Evolutionary conservation across 2,888 invertebrate species (phyloP), one percentile per base, ranked within the genome.

Genomic region (Spisula subtruncata): DNA sequence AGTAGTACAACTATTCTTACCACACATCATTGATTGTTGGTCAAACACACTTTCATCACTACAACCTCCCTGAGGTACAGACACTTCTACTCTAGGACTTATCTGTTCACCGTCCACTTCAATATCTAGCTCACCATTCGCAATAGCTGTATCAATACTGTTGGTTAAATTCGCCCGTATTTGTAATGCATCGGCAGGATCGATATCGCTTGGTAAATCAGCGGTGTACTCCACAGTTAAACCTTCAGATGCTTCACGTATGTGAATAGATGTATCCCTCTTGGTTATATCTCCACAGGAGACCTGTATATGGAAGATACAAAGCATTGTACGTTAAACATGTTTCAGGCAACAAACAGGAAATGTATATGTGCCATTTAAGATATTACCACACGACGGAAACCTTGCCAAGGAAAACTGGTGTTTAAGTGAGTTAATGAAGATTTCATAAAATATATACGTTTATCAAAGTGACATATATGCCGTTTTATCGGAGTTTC

Each of bases 1-100:
- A 0, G 60, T 46, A 51, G 12, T 16, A 51, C 51, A 51, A 51
- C 5, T 14, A 51, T 29, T n/a, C 60, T 85, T 86, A 86, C 86
- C 86, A 46, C 86, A 86, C 29, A 80, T 56, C 14, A 81, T 10
- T 18, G 81, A 80, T 46, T n/a, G 54, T 80, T 60, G 35, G 25
- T 86, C 41, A 41, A 75, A 80, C 14, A 46, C 86, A 48, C 60
- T 81, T 29, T 81, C 86, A 20, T n/a, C 60, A 35, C 14, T 46
- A 60, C 86, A 86, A 0, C 20, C 35, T 0, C 41, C 60, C 32
- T 81, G 46, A 14, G 71, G 79, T 10, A 29, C 29, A 8, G 79
- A 75, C 18, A 85, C 79, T 12, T 29, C 66, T 0, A 86, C 56
- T n/a, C n/a, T 12, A 18, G 56, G 35, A 2, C 25, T 48, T 4